These are phyloP conservation scores for Pelobates fuscus DNA, from an alignment of 2,113 vertebrate species.

Conservation along the genomic window DNA sequence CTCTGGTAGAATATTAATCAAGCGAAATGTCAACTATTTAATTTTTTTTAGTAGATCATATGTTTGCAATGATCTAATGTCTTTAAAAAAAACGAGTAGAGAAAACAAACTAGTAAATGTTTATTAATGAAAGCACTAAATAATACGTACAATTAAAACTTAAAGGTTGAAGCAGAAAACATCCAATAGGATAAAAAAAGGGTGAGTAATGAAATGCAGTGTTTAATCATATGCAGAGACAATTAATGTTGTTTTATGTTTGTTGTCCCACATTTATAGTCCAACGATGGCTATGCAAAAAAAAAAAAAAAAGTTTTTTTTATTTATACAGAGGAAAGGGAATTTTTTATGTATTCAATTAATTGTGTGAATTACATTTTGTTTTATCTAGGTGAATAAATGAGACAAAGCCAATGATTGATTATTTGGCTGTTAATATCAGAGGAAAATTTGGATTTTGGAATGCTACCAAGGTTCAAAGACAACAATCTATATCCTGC, in stretches of 20 bases:
- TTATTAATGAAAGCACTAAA: too few relatives aligned
- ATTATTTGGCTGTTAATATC: not conserved
- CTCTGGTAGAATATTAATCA: too few relatives aligned
- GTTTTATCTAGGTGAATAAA: not conserved
- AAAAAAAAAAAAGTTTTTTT: not conserved
- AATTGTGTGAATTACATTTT: not conserved
- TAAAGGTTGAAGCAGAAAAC: constrained; percentile 15
- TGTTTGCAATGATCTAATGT: too few relatives aligned
- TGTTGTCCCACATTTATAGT: constrained; percentile 6
- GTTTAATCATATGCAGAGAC: not conserved
- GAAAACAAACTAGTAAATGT: too few relatives aligned
- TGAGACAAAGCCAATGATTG: not conserved
- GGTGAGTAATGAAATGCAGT: constrained; percentile 11
- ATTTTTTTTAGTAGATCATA: too few relatives aligned
- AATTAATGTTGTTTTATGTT: constrained; percentile 18
- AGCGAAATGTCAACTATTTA: too few relatives aligned
- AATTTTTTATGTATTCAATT: not conserved
- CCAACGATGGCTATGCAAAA: not conserved
- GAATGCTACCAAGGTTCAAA: not conserved
- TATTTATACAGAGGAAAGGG: too few relatives aligned
- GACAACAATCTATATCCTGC: too few relatives aligned
- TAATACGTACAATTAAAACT: too few relatives aligned
- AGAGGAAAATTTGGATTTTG: not conserved
- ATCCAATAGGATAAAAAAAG: constrained; percentile 3
- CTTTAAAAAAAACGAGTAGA: too few relatives aligned